Evolutionary conservation across 2,797 vertebrate species (phyloP), one percentile per base, ranked within the genome.

Genomic region (Anguilla pacifica): DNA sequence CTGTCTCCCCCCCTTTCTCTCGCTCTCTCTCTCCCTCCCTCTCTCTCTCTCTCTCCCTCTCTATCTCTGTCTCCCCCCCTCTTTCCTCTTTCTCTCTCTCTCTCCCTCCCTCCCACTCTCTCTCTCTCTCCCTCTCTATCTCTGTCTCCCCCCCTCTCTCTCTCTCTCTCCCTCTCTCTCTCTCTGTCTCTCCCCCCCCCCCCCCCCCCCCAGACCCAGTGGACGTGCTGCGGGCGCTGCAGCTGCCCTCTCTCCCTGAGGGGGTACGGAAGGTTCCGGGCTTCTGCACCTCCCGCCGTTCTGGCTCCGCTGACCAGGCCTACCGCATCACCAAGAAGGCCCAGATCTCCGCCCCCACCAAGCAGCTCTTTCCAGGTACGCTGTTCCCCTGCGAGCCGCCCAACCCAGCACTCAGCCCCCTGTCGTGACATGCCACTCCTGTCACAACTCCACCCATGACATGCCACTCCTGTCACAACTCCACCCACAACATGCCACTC

Each of bases 311-410:
- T 0, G 97, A 97, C 87, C 95, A 96, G 85, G 97, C 98, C 89
- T 99, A 96, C 95, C 96, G 97, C 79, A 96, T 98, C 91, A 93
- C 93, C 86, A 97, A 97, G 88, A 97, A 96, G 89, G 97, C 97
- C 74, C 98, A 98, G 94, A 96, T 99, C 94, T 98, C 97, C 0
- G 97, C 97, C 51, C 98, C 98, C 90, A 98, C 98, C 84, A 97
- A 97, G 90, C 97, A 98, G 92, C 97, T 99, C 88, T 98, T 99
- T 93, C 94, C 97, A 95, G 97, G 98, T 98, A 92, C 11, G 77
- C 10, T 1, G 6, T 6, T 55, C 25, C 57, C 77, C 19, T 39
- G 22, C 72, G 13, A 2, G 31, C 72, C 35, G 3, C 22, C 22
- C 53, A 83, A 55, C 46, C 15, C 46, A 0, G 13, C 82, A 7